Base-by-base conservation (phyloP, 2,888 invertebrate species). In the Prosopocoilus inquinatus region DNA sequence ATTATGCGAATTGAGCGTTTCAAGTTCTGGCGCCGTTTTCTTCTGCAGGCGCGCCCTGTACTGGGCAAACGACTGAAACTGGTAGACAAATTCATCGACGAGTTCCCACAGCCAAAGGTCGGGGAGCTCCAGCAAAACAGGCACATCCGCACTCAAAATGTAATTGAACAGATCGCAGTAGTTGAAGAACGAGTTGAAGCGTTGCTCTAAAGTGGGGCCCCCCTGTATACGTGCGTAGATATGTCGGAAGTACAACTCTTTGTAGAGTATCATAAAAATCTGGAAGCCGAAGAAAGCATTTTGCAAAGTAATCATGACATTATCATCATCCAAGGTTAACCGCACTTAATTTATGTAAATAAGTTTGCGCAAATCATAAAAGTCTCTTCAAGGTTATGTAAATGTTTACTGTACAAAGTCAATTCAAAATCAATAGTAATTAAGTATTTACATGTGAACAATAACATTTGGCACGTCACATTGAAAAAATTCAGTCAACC, bases 81-180 rank as follows among this genome's bases (percentile, higher is more conserved):
- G 98, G 73, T 99, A 99, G 38, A 99, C 96, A 79, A 99, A 99
- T 75, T 99, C 99, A 79, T 99, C 99, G 65, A 99, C 93, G 49
- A 99, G 87, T 76, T 99, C 99, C 99, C 99, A 99, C 32, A 99
- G 81, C 99, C 99, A 99, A 72, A 96, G 91, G 79, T 99, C 97
- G 9, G 99, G 98, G 55, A 99, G 78, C 73, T 95, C 94, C 48
- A 97, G 78, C 2, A 89, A 85, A 0, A 96, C 92, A 0, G 96
- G 96, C 33, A 88, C 89, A 63, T 90, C 88, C 0, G 94, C 89
- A 67, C 94, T 91, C 58, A 99, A 81, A 65, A 99, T 96, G 71
- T 92, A 90, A 78, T 98, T 97, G 80, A 99, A 98, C 52, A 99
- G 84, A 71, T 95, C 93, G 79, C 98, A 98, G 75, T 99, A 99